Percentiles rank a stretch among this genome's conserved stretches.
Evolutionary conservation across 2,113 vertebrate genomes (phyloP).

Genomic region (Gymnogyps californianus): DNA sequence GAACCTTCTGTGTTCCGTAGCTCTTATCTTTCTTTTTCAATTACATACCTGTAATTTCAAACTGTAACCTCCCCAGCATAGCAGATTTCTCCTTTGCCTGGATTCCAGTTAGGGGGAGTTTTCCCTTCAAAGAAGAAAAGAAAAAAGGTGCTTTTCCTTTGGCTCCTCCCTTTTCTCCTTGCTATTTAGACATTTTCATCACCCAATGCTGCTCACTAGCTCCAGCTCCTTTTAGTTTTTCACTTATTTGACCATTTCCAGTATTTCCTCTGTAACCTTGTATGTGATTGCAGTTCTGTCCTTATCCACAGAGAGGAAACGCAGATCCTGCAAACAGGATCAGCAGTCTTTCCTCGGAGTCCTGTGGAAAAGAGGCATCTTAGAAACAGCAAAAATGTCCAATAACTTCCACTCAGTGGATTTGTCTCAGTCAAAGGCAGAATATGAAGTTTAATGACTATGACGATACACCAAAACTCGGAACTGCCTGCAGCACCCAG

Average conservation of each 20-base stretch:
- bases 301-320: slow-evolving; percentile 79
- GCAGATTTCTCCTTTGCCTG: slow-evolving; percentile 72
- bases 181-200: background rate
- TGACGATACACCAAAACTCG: too few relatives aligned
- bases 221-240: background rate
- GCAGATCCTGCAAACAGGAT: slow-evolving; percentile 79
- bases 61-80: slow-evolving; percentile 71
- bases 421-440: background rate
- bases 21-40: background rate
- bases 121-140: slow-evolving; percentile 65
- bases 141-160: background rate
- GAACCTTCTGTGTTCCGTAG: too few relatives aligned
- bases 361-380: slow-evolving; percentile 28
- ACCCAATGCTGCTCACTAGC: background rate
- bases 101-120: slow-evolving; percentile 74
- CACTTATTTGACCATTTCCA: background rate
- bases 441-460: background rate
- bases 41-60: slow-evolving; percentile 76
- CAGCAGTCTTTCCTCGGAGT: slow-evolving; percentile 72
- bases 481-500: background rate
- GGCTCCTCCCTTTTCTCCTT: background rate
- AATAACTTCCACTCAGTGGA: background rate
- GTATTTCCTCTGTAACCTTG: slow-evolving; percentile 62
- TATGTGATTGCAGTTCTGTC: slow-evolving; percentile 70
- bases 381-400: background rate